Evolutionary conservation across 2,888 invertebrate genomes (phyloP).

Genomic region (Epicampocera succincta): DNA sequence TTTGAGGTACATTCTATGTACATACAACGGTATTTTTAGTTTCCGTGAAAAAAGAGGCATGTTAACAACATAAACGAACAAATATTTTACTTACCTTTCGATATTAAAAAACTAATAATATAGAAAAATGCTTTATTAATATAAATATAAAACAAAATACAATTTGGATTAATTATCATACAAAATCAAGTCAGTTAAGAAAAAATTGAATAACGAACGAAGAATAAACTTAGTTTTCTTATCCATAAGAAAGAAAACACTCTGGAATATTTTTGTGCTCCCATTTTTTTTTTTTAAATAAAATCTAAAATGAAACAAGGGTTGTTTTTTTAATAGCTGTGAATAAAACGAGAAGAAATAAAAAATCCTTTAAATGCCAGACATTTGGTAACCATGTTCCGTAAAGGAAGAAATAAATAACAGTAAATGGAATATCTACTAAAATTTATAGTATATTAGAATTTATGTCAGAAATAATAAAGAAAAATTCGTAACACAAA

Average conservation of each 20-base stretch:
- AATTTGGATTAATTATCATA: neutral
- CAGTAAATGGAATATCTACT: slow-evolving; percentile 55
- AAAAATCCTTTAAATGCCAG: slow-evolving; percentile 44
- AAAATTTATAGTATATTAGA: slow-evolving; percentile 54
- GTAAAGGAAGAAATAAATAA: slow-evolving; percentile 53
- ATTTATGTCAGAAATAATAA: slow-evolving; percentile 45
- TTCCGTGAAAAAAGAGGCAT: slow-evolving; percentile 31
- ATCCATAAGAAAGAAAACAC: slow-evolving; percentile 9
- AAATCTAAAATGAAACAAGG: slow-evolving; percentile 41
- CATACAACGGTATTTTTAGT: slow-evolving; percentile 65
- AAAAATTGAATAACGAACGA: neutral
- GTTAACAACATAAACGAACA: slow-evolving; percentile 28
- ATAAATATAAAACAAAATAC: neutral
- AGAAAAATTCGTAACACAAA: slow-evolving; percentile 8
- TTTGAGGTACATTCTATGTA: slow-evolving; percentile 61
- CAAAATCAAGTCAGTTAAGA: neutral
- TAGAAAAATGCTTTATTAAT: neutral
- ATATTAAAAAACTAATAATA: neutral
- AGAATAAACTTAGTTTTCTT: slow-evolving; percentile 36
- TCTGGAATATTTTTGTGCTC: slow-evolving; percentile 10
- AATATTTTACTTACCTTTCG: too few species aligned
- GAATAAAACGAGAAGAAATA: slow-evolving; percentile 26
- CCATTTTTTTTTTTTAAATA: slow-evolving; percentile 37
- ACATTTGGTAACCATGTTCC: slow-evolving; percentile 63
- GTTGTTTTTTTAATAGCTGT: slow-evolving; percentile 55